phyloP scores from a whole-genome alignment of 2,888 invertebrate genomes.

The Melolontha melolontha region DNA sequence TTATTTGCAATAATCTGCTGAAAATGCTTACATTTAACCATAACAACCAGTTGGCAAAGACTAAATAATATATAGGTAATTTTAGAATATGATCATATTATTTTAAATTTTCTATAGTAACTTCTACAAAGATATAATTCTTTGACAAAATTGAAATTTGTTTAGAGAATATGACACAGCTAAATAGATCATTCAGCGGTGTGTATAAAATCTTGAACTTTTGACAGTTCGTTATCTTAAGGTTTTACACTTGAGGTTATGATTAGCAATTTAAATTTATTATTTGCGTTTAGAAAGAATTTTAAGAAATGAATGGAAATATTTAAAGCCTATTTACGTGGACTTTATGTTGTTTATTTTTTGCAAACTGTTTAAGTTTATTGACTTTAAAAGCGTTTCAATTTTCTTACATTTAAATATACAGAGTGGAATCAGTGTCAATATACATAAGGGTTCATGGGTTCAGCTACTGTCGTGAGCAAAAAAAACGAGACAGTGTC shows the following conservation, averaged over 20 bases:
- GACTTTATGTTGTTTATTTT: too few species aligned
- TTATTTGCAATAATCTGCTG: too few species aligned
- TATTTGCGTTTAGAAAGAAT: too few species aligned
- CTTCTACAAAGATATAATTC: background rate
- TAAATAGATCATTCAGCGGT: background rate
- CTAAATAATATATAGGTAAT: background rate
- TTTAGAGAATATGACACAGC: background rate
- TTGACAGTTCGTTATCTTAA: slow-evolving; percentile 23
- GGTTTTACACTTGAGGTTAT: background rate
- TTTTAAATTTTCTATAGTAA: background rate
- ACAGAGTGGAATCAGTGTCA: too few species aligned
- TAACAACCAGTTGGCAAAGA: too few species aligned
- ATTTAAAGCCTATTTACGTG: background rate
- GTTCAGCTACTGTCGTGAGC: too few species aligned
- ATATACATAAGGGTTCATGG: too few species aligned
- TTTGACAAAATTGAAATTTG: slow-evolving; percentile 1
- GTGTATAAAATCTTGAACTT: slow-evolving; percentile 20
- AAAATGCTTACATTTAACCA: too few species aligned
- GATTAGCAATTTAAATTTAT: slow-evolving; percentile 29
- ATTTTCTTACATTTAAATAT: too few species aligned
- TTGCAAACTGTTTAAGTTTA: too few species aligned
- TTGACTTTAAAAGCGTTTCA: too few species aligned
- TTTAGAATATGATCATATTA: background rate
- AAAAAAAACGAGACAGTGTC: too few species aligned
- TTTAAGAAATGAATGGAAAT: background rate